These are phyloP conservation scores for Isurus oxyrinchus DNA, from an alignment of 2,113 vertebrate genomes.

Conservation along the genomic window DNA sequence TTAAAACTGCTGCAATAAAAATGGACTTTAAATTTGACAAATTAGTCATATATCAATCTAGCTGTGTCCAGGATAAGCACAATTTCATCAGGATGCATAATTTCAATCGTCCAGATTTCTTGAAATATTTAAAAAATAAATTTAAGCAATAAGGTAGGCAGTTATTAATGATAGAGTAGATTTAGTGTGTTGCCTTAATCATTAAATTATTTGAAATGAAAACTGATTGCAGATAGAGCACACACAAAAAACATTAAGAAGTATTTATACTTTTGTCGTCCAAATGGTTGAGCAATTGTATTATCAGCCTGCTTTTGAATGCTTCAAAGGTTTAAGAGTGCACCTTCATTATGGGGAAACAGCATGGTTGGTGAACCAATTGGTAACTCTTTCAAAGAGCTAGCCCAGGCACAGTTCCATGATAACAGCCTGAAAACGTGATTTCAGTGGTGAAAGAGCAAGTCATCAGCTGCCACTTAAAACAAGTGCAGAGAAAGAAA, in stretches of 20 bases:
- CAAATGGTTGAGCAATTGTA: neutral
- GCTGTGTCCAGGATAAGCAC: neutral
- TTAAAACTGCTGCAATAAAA: neutral
- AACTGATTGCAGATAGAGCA: neutral
- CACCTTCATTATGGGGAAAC: neutral
- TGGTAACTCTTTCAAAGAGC: no score
- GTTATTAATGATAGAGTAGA: neutral
- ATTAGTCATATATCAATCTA: neutral
- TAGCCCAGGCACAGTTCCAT: no score
- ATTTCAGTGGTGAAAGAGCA: no score
- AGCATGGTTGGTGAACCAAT: no score
- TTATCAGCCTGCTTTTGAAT: neutral
- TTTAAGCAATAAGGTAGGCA: neutral
- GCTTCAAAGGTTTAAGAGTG: neutral
- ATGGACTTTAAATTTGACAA: slow-evolving; percentile 9
- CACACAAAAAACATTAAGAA: neutral
- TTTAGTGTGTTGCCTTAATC: neutral
- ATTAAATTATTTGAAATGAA: neutral
- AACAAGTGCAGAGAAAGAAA: no score
- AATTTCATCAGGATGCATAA: neutral
- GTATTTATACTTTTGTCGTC: neutral
- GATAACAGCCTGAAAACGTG: no score
- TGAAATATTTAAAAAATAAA: neutral
- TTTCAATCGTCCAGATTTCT: neutral
- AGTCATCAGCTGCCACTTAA: no score